Evolutionary conservation across 35 echinoderm and acorn worm species (phyloP).

Genomic region (Apostichopus parvimensis): DNA sequence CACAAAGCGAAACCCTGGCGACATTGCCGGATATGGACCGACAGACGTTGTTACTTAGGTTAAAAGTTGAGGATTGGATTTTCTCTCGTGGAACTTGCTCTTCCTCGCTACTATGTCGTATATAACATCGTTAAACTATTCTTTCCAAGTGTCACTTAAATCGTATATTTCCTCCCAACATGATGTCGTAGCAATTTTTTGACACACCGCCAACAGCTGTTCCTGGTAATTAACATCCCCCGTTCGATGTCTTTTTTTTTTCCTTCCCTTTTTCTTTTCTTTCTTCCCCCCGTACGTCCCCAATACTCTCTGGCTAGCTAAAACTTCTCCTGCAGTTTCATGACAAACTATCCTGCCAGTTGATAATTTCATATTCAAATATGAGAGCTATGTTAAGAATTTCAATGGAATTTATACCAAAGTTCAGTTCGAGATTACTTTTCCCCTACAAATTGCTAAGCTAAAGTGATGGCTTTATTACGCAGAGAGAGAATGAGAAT

Average conservation of each 20-base stretch:
- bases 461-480: conserved; percentile 42
- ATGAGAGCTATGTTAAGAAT: conserved; percentile 53
- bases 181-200: conserved; percentile 51
- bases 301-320: conserved; percentile 27
- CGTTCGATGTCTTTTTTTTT: conserved; percentile 29
- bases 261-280: not conserved
- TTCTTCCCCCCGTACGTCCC: conserved; percentile 9
- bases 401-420: conserved; percentile 55
- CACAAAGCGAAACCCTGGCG: not conserved
- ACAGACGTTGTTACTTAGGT: conserved; percentile 8
- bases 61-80: conserved; percentile 30
- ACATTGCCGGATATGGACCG: conserved; percentile 46
- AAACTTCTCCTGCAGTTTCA: conserved; percentile 35
- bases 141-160: conserved; percentile 40
- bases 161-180: conserved; percentile 50
- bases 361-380: conserved; percentile 51
- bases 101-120: conserved; percentile 18
- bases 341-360: conserved; percentile 40
- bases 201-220: conserved; percentile 49
- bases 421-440: conserved; percentile 50
- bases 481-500: too few species aligned
- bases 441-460: conserved; percentile 49
- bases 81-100: not conserved
- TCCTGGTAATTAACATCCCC: conserved; percentile 40
- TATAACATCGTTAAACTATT: conserved; percentile 41